A percentile compares a stretch with the other conserved stretches of the same genome.
phyloP scores from a whole-genome alignment of 1,140 invertebrate genomes.

The Philaenus spumarius region DNA sequence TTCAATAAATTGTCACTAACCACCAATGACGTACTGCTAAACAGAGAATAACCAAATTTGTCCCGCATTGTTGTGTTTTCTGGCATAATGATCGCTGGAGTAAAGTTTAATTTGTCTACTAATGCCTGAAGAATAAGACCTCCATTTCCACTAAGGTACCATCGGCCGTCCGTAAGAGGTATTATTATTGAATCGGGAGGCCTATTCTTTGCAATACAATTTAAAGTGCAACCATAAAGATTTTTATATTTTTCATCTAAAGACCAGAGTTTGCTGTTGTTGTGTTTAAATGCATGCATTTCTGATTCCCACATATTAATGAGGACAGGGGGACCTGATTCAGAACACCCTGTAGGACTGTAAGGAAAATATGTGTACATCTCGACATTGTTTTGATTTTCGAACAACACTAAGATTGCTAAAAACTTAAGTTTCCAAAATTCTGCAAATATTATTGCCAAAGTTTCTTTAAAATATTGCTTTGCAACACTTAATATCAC shows the following conservation, averaged over 20 bases:
- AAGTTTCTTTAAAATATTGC: background rate
- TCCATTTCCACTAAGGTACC: background rate
- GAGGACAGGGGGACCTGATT: background rate
- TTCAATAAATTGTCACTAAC: background rate
- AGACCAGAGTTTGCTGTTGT: background rate
- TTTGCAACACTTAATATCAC: background rate
- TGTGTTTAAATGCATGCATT: background rate
- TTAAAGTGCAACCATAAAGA: background rate
- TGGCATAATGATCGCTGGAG: background rate
- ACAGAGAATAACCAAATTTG: background rate
- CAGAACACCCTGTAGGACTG: background rate
- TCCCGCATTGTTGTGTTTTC: background rate
- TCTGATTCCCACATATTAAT: background rate
- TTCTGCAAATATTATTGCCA: background rate
- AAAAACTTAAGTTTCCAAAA: slow-evolving; percentile 11
- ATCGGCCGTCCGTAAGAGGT: background rate
- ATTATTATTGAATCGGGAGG: slow-evolving; percentile 4
- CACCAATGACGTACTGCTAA: background rate
- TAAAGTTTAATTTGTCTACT: slow-evolving; percentile 1
- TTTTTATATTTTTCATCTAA: background rate
- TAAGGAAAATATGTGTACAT: slow-evolving; percentile 5
- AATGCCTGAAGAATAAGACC: background rate
- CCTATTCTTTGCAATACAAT: slow-evolving; percentile 2
- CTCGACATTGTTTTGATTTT: background rate
- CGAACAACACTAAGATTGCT: background rate